These are phyloP conservation scores for Pseudolaguvia tuberculata DNA, from an alignment of 2,113 vertebrate genomes.

Conservation along the genomic window DNA sequence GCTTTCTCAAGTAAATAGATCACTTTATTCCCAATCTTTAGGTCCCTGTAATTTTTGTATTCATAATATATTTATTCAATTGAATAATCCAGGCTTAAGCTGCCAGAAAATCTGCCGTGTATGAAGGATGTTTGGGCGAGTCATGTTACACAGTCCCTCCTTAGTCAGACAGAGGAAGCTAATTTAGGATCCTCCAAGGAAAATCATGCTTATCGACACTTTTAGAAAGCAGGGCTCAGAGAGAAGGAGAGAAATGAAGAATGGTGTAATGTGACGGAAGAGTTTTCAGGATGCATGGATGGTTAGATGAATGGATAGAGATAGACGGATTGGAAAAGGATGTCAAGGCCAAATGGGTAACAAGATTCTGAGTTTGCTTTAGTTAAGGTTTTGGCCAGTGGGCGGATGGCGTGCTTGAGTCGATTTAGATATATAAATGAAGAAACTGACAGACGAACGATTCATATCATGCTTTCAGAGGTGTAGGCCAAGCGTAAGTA, in stretches of 20 bases:
- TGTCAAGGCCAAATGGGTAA: neutral
- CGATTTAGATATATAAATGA: neutral
- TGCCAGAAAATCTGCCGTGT: neutral
- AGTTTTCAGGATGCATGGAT: neutral
- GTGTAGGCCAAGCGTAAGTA: neutral
- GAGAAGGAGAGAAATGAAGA: neutral
- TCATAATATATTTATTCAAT: neutral
- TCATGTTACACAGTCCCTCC: constrained; percentile 20
- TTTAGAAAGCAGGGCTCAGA: constrained; percentile 37
- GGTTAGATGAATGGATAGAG: neutral
- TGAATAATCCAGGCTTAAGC: neutral
- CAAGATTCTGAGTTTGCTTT: neutral
- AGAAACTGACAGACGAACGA: neutral
- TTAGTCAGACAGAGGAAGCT: constrained; percentile 31
- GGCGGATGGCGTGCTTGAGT: neutral
- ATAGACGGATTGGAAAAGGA: neutral
- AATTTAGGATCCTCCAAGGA: constrained; percentile 36
- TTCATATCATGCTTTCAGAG: neutral
- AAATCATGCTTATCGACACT: constrained; percentile 32
- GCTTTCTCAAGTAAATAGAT: neutral
- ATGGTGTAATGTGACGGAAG: neutral
- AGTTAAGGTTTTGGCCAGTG: neutral
- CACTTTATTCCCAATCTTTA: neutral
- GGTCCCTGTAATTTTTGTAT: neutral
- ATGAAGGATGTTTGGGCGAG: constrained; percentile 15